phyloP scores from a whole-genome alignment of 2,113 vertebrate species.

The Seriola rivoliana region DNA sequence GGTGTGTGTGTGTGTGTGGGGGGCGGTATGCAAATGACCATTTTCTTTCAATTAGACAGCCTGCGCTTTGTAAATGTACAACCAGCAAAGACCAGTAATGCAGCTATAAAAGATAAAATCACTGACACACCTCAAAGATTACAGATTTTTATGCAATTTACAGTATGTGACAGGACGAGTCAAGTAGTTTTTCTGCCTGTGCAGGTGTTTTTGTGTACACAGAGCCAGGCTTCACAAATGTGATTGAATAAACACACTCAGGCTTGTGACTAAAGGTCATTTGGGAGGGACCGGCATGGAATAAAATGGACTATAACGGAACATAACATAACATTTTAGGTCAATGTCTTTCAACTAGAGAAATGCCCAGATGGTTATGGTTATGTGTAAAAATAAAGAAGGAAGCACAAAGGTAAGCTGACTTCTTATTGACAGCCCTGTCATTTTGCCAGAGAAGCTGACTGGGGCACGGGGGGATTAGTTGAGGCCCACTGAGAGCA shows the following conservation, averaged over 20 bases:
- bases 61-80: conserved; percentile 30
- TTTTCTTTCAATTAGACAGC: conserved; percentile 67
- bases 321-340: conserved; percentile 66
- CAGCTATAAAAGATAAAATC: conserved; percentile 20
- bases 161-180: conserved; percentile 17
- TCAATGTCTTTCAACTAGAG: conserved; percentile 40
- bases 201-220: conserved; percentile 85
- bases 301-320: conserved; percentile 67
- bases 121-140: not conserved
- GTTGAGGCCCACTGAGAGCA: conserved; percentile 27
- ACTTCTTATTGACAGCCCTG: conserved; percentile 31
- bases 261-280: conserved; percentile 69
- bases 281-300: conserved; percentile 62
- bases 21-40: conserved; percentile 61
- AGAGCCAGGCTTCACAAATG: conserved; percentile 48
- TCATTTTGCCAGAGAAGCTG: conserved; percentile 36
- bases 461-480: conserved; percentile 46
- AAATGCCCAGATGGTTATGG: conserved; percentile 47
- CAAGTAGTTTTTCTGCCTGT: not conserved
- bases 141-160: conserved; percentile 24
- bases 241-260: conserved; percentile 74
- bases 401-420: conserved; percentile 42
- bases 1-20: not conserved
- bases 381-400: conserved; percentile 53
- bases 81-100: conserved; percentile 9